Evolutionary conservation across 2,797 vertebrate species (phyloP).

Genomic region (Chloroceryle amazona): DNA sequence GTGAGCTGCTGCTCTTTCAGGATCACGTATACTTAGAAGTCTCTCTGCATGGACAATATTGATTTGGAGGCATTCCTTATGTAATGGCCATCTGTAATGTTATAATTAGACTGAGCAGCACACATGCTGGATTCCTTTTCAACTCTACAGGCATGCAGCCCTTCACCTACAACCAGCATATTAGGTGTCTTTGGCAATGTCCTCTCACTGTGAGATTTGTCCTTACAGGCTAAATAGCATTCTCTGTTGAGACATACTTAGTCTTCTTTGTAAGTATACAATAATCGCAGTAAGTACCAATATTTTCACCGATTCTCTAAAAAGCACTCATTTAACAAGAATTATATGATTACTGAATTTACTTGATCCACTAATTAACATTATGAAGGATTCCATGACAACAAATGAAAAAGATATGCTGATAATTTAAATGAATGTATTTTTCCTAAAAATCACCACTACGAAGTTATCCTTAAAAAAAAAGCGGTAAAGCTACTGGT

Average conservation of each 20-base stretch:
- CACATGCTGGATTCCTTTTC: background rate
- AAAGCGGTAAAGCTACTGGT: background rate
- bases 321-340: background rate
- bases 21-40: slow-evolving; percentile 16
- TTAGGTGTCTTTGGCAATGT: background rate
- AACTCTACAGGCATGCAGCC: background rate
- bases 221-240: background rate
- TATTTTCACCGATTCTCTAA: background rate
- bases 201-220: background rate
- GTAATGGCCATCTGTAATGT: slow-evolving; percentile 41
- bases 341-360: background rate
- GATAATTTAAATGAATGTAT: background rate
- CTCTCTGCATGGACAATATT: background rate
- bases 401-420: background rate
- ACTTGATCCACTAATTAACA: background rate
- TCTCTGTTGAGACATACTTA: background rate
- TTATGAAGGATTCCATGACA: background rate
- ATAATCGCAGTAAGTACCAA: background rate
- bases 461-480: background rate
- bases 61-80: slow-evolving; percentile 49
- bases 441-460: background rate
- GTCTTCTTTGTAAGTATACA: background rate
- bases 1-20: background rate
- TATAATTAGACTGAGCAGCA: slow-evolving; percentile 46
- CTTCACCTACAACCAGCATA: background rate